Base-by-base conservation (phyloP, 2,888 invertebrate species). In the Euzetes globulus region DNA sequence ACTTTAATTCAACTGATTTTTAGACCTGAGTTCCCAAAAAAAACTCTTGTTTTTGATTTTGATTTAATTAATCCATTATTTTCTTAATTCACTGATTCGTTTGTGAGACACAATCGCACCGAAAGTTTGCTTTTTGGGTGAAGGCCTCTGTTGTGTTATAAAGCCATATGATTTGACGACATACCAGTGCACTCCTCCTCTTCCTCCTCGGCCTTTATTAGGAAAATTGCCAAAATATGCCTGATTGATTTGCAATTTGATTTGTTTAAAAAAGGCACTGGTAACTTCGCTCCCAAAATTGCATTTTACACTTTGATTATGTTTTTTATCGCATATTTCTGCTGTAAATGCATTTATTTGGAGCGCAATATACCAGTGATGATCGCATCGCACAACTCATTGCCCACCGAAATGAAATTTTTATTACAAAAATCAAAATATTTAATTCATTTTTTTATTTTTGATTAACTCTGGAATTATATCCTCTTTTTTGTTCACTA, bases 351-450 rank as follows among this genome's bases (percentile, higher is more conserved):
- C 63, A 63, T 63, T 63, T 63, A 63, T 63, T 63, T 63, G 63
- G 63, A 63, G 63, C 63, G 63, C 63, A 63, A 63, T 63, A 63
- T 63, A 63, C n/a, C 63, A 63, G 63, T 25, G 63, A 63, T 63
- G 63, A 33, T 63, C 63, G 63, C 63, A 27, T 17, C 27, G 63
- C 27, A 29, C 29, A 63, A 63, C 63, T 63, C 63, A 63, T 33
- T 7, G 9, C n/a, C n/a, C n/a, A 58, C 22, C 15, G 13, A 50
- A 4, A 33, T 33, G 4, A 33, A 4, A 33, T 33, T 33, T 33
- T 33, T 33, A n/a, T n/a, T n/a, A n/a, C n/a, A n/a, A n/a, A 52
- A n/a, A 52, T 17, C 7, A n/a, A 52, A 13, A 52, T 52, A 52
- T 25, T 5, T 15, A 58, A 25, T 17, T 9, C 2, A 6, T 63